These are phyloP conservation scores for Phorcus lineatus DNA, from an alignment of 2,888 invertebrate species.

Conservation along the genomic window DNA sequence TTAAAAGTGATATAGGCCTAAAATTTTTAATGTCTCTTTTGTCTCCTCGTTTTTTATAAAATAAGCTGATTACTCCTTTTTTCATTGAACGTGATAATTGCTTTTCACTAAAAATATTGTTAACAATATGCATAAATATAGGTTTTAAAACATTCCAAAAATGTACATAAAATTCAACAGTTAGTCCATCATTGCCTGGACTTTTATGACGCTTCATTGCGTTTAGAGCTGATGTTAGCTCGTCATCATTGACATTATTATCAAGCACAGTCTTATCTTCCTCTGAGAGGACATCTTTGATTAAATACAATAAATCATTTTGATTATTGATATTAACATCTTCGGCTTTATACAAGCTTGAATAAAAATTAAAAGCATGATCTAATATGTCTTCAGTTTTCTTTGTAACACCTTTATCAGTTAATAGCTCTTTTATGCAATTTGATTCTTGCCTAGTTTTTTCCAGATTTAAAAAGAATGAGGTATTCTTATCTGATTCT, in stretches of 20 bases:
- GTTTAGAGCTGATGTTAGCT: not conserved
- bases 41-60: not conserved
- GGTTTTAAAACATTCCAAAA: not conserved
- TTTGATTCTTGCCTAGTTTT: not conserved
- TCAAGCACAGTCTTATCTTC: not conserved
- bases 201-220: conserved; percentile 2
- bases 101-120: not conserved
- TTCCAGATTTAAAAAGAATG: not conserved
- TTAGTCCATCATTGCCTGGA: conserved; percentile 20
- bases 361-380: not conserved
- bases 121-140: not conserved
- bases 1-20: not conserved
- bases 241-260: not conserved
- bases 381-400: not conserved
- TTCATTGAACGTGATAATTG: not conserved
- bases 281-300: not conserved
- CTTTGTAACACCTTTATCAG: not conserved
- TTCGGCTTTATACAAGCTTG: not conserved
- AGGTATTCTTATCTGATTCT: not conserved
- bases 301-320: not conserved
- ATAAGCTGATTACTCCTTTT: not conserved
- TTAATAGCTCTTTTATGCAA: not conserved
- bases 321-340: not conserved
- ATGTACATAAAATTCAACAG: not conserved
- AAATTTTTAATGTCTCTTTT: not conserved